Evolutionary conservation across 2,113 vertebrate species (phyloP).

Genomic region (Grus americana): DNA sequence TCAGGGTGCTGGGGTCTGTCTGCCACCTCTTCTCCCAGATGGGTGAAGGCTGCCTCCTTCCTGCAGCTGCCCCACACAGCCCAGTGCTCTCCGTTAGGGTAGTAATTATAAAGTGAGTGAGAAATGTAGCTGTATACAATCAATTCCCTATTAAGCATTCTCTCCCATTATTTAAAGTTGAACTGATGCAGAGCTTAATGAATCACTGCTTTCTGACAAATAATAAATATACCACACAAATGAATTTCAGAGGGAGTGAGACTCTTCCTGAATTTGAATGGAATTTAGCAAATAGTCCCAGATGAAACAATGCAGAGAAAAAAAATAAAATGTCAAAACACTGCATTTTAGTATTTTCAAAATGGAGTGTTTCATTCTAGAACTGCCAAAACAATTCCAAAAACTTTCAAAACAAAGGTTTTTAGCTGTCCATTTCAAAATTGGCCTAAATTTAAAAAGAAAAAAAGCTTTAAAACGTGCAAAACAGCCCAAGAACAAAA

Average conservation of each 20-base stretch:
- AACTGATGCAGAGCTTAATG: neutral
- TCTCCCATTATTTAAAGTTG: constrained; percentile 6
- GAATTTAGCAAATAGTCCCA: constrained; percentile 23
- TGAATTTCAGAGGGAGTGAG: constrained; percentile 6
- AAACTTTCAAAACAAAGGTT: constrained; percentile 35
- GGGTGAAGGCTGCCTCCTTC: neutral
- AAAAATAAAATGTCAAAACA: constrained; percentile 4
- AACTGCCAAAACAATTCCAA: constrained; percentile 38
- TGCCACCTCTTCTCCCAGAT: neutral
- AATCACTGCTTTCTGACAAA: constrained; percentile 23
- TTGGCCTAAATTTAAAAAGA: neutral
- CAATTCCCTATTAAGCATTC: neutral
- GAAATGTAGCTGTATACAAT: neutral
- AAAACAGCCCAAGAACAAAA: neutral
- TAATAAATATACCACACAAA: constrained; percentile 12
- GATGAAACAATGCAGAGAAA: constrained; percentile 24
- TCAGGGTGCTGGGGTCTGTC: neutral
- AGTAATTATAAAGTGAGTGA: neutral
- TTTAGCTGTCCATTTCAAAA: constrained; percentile 21
- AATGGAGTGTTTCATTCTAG: neutral
- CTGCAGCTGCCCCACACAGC: neutral
- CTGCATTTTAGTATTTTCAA: constrained; percentile 1
- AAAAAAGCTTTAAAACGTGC: neutral
- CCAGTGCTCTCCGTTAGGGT: neutral
- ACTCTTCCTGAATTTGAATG: constrained; percentile 26